A percentile compares a stretch with the other conserved stretches of the same genome.
These are phyloP conservation scores for Catharus bicknelli DNA, from an alignment of 2,113 vertebrate genomes.

Conservation along the genomic window DNA sequence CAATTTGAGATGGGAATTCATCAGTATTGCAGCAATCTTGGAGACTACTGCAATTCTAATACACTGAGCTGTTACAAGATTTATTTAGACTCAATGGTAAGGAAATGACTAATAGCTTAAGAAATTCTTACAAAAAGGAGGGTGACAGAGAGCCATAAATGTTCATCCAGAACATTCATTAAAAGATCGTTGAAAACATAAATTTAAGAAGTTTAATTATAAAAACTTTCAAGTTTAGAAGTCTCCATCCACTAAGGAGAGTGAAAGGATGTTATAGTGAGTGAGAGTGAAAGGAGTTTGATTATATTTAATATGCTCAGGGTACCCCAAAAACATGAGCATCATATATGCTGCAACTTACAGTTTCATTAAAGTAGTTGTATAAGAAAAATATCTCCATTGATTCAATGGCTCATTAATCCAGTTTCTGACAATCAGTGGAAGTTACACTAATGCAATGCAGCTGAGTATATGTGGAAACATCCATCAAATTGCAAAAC, in stretches of 20 bases:
- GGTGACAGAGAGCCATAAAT: neutral
- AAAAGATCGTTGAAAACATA: neutral
- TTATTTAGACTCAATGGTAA: neutral
- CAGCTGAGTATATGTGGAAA: neutral
- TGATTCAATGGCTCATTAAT: neutral
- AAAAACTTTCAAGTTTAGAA: neutral
- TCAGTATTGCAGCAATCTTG: neutral
- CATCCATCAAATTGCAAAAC: neutral
- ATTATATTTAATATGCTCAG: neutral
- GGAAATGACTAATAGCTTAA: neutral
- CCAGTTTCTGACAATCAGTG: neutral
- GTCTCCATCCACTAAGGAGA: neutral
- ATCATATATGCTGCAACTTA: neutral
- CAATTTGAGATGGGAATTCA: neutral
- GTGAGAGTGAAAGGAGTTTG: neutral
- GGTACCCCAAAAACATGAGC: neutral
- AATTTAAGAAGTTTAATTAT: neutral
- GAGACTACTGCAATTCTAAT: neutral
- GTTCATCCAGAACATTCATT: neutral
- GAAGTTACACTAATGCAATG: neutral
- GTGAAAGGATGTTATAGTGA: neutral
- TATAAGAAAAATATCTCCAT: neutral
- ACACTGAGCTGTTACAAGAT: neutral
- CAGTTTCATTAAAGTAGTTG: neutral
- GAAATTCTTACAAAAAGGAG: neutral